Percentiles rank a stretch among this genome's conserved stretches.
These are phyloP conservation scores for Sparidentex hasta DNA, from an alignment of 2,797 vertebrate genomes.

Conservation along the genomic window DNA sequence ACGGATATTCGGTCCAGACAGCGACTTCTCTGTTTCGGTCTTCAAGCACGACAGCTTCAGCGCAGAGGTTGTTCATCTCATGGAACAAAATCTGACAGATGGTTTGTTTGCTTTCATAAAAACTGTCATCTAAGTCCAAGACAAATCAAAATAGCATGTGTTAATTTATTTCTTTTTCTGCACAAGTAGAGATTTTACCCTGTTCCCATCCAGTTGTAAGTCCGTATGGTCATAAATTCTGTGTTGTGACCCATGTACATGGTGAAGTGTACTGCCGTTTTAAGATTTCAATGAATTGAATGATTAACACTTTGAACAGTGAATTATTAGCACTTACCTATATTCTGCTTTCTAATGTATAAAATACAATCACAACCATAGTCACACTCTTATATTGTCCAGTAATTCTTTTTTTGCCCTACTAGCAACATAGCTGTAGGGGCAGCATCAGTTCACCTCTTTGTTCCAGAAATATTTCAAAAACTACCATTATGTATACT, in stretches of 20 bases:
- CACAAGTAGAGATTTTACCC: not conserved
- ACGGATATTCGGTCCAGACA: conserved; percentile 54
- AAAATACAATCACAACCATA: not conserved
- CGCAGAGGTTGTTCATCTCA: not conserved
- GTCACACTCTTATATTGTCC: not conserved
- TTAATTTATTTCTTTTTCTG: not conserved
- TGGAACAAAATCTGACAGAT: not conserved
- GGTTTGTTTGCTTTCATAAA: conserved; percentile 4
- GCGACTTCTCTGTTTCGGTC: conserved; percentile 8
- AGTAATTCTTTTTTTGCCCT: not conserved
- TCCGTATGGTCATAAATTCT: conserved; percentile 13
- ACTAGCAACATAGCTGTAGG: not conserved
- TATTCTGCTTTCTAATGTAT: not conserved
- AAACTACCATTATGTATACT: not conserved
- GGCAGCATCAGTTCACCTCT: not conserved
- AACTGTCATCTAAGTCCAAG: not conserved
- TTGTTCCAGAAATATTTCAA: not conserved
- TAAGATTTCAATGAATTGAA: not conserved
- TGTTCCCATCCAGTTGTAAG: not conserved
- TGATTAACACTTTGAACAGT: not conserved
- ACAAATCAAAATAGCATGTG: not conserved
- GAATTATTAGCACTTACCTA: not conserved
- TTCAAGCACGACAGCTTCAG: not conserved
- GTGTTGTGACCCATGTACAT: not conserved
- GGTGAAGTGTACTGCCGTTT: too few relatives aligned